Base-by-base conservation (phyloP, 2,888 invertebrate species). In the Perithous albicinctus region DNA sequence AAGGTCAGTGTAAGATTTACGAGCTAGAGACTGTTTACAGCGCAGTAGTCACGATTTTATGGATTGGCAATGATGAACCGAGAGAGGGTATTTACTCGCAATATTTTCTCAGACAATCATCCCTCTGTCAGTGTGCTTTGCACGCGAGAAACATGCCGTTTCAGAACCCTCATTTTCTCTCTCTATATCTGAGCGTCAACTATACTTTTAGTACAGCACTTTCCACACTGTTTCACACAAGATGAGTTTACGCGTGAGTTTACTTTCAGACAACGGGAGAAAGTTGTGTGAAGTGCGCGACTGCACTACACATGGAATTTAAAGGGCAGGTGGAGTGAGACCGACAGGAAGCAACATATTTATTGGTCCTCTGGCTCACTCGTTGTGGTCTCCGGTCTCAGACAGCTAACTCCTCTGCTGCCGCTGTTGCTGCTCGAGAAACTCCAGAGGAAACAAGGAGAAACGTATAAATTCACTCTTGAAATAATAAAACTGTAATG, bases 21-120 rank as follows among this genome's bases (percentile, higher is more conserved):
- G 81, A 78, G 69, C 41, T 6, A 23, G 15, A 7, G 18, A 51
- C 67, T 69, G n/a, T 38, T 23, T 20, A 54, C 15, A 64, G 38
- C 72, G 69, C n/a, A n/a, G 48, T 67, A 80, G 56, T 59, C 46
- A 41, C 56, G 35, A 78, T 66, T 78, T 80, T 78, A 80, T 56
- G 74, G 69, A 43, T 67, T 54, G 5, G 20, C 76, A 69, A 83
- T 79, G 78, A 84, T 84, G 72, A 77, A 80, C 54, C 73, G 18
- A 15, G 59, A 63, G 64, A 73, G 43, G 35, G 41, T 63, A 63
- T 78, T 82, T 75, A 67, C 70, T 70, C 79, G 59, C 67, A 80
- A 84, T 84, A 82, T 82, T 82, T 84, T 82, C 63, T 59, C 72
- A 41, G 69, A 63, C 78, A 72, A 84, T 84, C 73, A 80, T 82